Conservation (phyloP, 2,888 invertebrate species). For the Mythimna albipuncta region DNA sequence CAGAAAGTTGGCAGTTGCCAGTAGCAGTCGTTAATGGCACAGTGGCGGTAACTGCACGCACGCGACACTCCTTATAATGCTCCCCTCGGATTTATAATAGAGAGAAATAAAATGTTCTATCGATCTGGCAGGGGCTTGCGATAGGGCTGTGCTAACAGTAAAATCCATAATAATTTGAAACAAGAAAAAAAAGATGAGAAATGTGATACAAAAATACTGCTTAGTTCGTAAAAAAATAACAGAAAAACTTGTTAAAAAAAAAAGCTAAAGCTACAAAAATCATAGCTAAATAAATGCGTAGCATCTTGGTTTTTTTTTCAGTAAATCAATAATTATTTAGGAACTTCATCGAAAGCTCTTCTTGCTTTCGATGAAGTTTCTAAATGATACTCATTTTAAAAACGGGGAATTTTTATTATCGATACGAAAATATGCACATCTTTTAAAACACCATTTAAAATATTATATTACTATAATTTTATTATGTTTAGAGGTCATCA, state of each 20-base stretch:
- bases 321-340: no score
- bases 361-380: conserved; percentile 2
- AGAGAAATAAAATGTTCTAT: conserved; percentile 82
- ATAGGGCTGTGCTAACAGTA: conserved; percentile 49
- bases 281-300: no score
- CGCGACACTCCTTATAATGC: conserved; percentile 83
- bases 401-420: conserved; percentile 26
- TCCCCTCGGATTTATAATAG: conserved; percentile 82
- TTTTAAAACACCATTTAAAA: conserved; percentile 2
- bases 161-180: not conserved
- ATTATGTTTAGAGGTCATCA: conserved; percentile 14
- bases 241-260: no score
- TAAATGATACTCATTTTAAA: not conserved
- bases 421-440: conserved; percentile 16
- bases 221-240: no score
- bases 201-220: no score
- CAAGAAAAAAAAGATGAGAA: no score
- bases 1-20: conserved; percentile 44
- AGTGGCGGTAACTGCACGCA: conserved; percentile 79
- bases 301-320: no score
- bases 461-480: conserved; percentile 18
- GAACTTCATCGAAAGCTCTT: no score
- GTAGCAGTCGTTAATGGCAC: conserved; percentile 64
- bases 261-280: no score
- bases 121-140: conserved; percentile 70